Conservation (phyloP, 2,113 vertebrate species). For the Campylomormyrus tamandua region DNA sequence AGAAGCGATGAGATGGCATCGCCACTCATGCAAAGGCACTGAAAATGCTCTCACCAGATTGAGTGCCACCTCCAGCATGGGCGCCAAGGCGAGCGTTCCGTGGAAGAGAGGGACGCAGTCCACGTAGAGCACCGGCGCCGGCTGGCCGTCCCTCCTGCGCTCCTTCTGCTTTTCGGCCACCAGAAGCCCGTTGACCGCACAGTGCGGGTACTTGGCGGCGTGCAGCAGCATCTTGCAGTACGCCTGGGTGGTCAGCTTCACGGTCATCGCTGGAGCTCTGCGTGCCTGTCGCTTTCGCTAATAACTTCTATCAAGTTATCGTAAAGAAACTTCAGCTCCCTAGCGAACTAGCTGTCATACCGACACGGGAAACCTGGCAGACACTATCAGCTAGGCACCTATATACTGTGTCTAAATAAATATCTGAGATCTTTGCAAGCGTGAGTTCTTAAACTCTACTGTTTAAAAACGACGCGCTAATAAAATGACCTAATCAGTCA, state of each 20-base stretch:
- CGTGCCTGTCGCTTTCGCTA: background rate
- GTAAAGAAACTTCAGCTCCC: background rate
- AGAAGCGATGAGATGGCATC: background rate
- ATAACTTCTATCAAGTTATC: background rate
- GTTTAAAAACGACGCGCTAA: background rate
- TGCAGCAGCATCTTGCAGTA: constrained; percentile 95
- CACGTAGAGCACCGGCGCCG: constrained; percentile 69
- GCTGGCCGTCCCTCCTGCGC: constrained; percentile 59
- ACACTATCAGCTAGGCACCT: background rate
- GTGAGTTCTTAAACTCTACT: background rate
- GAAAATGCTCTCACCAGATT: constrained; percentile 73
- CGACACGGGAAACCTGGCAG: background rate
- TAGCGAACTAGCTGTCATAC: constrained; percentile 4
- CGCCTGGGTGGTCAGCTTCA: constrained; percentile 85
- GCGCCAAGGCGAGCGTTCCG: constrained; percentile 81
- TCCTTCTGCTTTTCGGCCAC: constrained; percentile 80
- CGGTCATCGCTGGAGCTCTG: constrained; percentile 56
- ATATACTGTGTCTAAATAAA: background rate
- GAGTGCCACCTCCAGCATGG: constrained; percentile 89
- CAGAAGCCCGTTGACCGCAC: constrained; percentile 81
- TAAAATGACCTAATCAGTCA: background rate
- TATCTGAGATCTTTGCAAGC: background rate
- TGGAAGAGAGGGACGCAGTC: constrained; percentile 93
- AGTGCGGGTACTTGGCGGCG: constrained; percentile 84
- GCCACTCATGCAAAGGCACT: background rate